phyloP scores from a whole-genome alignment of 2,113 vertebrate species.

The Menidia beryllina region DNA sequence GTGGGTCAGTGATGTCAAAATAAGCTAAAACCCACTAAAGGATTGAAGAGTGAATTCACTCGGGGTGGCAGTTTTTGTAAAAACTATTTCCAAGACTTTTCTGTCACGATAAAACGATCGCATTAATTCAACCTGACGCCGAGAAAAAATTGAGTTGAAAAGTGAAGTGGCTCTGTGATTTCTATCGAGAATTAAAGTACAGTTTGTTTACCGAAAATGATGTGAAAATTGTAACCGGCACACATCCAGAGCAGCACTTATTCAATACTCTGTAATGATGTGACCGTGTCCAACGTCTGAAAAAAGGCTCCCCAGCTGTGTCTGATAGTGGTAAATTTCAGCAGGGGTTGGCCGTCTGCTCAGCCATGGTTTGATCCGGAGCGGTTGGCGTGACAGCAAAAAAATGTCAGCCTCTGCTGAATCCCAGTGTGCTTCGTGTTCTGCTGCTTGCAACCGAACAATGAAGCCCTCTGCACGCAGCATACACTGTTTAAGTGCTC shows the following conservation, averaged over 20 bases:
- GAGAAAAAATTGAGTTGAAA: not conserved
- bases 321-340: conserved; percentile 7
- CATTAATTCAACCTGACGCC: not conserved
- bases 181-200: not conserved
- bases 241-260: conserved; percentile 16
- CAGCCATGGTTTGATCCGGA: conserved; percentile 15
- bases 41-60: not conserved
- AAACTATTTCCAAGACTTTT: not conserved
- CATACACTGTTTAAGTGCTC: conserved; percentile 40
- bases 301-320: conserved; percentile 33
- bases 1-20: not conserved
- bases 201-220: not conserved
- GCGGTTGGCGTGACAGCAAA: conserved; percentile 46
- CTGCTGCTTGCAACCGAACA: conserved; percentile 21
- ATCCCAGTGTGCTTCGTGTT: conserved; percentile 28
- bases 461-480: conserved; percentile 41
- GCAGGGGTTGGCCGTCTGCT: conserved; percentile 5
- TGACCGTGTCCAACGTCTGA: conserved; percentile 8
- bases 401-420: conserved; percentile 66
- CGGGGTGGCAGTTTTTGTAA: not conserved
- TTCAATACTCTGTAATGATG: conserved; percentile 21
- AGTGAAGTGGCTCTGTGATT: not conserved
- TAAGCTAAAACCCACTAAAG: not conserved
- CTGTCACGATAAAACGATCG: not conserved
- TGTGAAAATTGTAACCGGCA: not conserved